Evolutionary conservation across 1,140 invertebrate species (phyloP).

Genomic region (Zaprionus nigranus): DNA sequence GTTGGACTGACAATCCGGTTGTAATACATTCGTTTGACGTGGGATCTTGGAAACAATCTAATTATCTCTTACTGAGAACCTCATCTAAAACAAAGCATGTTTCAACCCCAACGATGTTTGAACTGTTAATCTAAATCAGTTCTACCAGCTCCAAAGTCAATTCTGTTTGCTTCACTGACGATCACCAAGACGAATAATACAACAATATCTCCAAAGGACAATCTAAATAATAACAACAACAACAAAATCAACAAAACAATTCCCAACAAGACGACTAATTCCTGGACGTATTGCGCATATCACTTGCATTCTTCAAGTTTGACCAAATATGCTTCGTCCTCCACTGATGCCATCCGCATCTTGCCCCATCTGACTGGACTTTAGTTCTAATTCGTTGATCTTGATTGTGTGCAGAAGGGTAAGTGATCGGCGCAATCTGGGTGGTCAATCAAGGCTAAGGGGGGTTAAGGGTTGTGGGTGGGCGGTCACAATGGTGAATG

Average conservation of each 20-base stretch:
- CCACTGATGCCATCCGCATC: constrained; percentile 19
- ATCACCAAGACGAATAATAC: neutral
- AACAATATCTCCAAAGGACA: neutral
- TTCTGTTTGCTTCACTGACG: neutral
- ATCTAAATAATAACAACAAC: neutral
- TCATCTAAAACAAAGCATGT: neutral
- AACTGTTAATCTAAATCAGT: neutral
- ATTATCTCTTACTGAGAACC: neutral
- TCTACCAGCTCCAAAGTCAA: neutral
- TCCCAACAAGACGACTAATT: neutral
- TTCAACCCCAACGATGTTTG: neutral
- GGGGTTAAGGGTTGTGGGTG: neutral
- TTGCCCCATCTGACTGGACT: constrained; percentile 37
- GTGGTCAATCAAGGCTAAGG: constrained; percentile 17
- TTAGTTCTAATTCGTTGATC: constrained; percentile 74
- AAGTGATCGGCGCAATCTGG: constrained; percentile 79
- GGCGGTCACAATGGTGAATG: neutral
- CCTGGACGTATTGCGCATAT: constrained; percentile 5
- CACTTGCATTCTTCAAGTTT: neutral
- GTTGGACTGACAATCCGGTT: too few species aligned
- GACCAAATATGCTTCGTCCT: neutral
- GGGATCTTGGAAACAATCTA: neutral
- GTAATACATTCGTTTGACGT: neutral
- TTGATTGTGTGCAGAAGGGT: constrained; percentile 72
- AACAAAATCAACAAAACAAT: neutral